Conservation (phyloP, 2,888 invertebrate genomes). For the Frankliniella intonsa region DNA sequence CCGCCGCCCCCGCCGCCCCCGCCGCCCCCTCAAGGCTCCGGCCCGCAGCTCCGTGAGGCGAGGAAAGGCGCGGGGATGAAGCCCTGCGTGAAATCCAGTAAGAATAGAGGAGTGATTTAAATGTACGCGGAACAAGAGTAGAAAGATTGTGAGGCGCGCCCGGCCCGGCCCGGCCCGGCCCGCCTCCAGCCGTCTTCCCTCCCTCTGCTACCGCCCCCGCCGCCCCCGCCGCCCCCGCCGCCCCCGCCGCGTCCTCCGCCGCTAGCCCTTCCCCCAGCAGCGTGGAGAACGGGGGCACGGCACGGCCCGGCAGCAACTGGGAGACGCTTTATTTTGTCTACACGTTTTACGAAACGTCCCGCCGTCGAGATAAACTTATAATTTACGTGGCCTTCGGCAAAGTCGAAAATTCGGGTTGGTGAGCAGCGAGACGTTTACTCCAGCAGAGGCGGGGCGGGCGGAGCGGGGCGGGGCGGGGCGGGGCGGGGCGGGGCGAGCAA, state of each 20-base stretch:
- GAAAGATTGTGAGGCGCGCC: conserved; percentile 13
- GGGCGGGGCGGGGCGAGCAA: neutral
- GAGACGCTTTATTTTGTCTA: neutral
- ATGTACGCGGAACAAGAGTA: conserved; percentile 22
- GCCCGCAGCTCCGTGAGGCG: neutral
- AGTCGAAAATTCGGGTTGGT: conserved; percentile 13
- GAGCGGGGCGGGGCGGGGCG: neutral
- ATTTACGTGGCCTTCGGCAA: conserved; percentile 24
- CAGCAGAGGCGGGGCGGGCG: neutral
- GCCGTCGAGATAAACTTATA: conserved; percentile 20
- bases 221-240: neutral
- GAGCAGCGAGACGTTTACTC: neutral
- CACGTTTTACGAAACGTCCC: neutral
- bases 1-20: neutral
- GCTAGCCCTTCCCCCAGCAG: neutral
- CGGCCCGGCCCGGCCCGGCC: neutral
- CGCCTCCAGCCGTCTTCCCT: neutral
- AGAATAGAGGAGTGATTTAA: conserved; percentile 20
- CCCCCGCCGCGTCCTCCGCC: neutral
- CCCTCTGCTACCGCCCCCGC: neutral
- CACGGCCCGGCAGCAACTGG: neutral
- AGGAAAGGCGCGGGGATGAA: neutral
- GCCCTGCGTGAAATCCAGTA: conserved; percentile 12
- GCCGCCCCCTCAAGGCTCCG: neutral
- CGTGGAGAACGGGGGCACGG: no score